phyloP scores from a whole-genome alignment of 1,140 invertebrate genomes.

The Lineus longissimus region DNA sequence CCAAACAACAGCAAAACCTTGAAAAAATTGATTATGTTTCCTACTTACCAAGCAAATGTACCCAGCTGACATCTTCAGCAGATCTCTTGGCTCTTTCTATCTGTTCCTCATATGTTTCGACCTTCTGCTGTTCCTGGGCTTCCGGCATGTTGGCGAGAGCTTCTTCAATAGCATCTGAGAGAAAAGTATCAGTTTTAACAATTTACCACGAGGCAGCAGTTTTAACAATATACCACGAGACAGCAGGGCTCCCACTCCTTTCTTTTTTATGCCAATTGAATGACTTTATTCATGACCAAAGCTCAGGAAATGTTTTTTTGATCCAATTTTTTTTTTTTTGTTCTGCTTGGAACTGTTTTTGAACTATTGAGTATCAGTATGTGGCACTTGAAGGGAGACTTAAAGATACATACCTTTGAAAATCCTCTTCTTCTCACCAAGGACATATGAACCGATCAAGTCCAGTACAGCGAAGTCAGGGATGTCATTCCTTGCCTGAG shows the following conservation, averaged over 20 bases:
- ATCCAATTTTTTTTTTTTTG: too few species aligned
- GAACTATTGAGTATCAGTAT: too few species aligned
- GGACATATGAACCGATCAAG: conserved; percentile 42
- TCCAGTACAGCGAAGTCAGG: conserved; percentile 48
- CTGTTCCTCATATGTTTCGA: conserved; percentile 46
- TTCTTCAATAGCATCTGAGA: conserved; percentile 48
- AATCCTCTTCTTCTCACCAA: conserved; percentile 48
- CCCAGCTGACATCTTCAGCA: conserved; percentile 41
- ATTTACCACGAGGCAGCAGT: neutral
- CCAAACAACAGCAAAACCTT: too few species aligned
- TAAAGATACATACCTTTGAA: too few species aligned
- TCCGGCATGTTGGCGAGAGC: conserved; percentile 45
- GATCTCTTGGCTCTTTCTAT: conserved; percentile 31
- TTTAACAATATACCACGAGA: neutral
- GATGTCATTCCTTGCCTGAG: conserved; percentile 25
- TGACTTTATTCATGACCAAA: too few species aligned
- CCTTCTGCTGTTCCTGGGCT: conserved; percentile 36
- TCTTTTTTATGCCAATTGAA: neutral
- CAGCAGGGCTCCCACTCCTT: neutral
- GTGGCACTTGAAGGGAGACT: too few species aligned
- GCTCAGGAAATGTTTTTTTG: too few species aligned
- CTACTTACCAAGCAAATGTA: conserved; percentile 44
- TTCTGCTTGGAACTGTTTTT: too few species aligned
- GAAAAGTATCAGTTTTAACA: neutral
- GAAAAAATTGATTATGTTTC: too few species aligned